Percentiles rank a stretch among this genome's conserved stretches.
Evolutionary conservation across 2,888 invertebrate genomes (phyloP).

Genomic region (Siphlonurus alternatus): DNA sequence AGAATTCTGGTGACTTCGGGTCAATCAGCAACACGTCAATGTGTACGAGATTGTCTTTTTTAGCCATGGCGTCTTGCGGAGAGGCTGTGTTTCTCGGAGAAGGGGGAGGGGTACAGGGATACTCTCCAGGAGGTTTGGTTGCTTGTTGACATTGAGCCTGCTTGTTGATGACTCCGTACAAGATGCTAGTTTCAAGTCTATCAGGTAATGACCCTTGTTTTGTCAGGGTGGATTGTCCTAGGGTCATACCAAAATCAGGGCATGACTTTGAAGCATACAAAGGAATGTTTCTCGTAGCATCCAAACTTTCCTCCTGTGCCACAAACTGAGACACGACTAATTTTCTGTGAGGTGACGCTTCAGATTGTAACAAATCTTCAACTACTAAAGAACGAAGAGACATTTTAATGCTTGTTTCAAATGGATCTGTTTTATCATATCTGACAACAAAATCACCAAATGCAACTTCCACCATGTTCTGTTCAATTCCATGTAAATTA

Average conservation of each 20-base stretch:
- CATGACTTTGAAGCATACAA: constrained; percentile 61
- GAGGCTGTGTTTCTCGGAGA: constrained; percentile 32
- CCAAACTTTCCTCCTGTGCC: constrained; percentile 22
- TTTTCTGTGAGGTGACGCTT: constrained; percentile 61
- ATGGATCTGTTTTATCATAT: constrained; percentile 47
- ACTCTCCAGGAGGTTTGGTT: constrained; percentile 13
- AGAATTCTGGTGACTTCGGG: constrained; percentile 45
- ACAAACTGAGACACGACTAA: constrained; percentile 51
- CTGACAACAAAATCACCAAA: constrained; percentile 67
- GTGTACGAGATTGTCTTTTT: constrained; percentile 52
- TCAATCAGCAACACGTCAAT: constrained; percentile 46
- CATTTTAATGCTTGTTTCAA: constrained; percentile 56
- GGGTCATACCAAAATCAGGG: constrained; percentile 43
- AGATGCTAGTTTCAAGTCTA: constrained; percentile 31
- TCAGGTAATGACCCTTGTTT: constrained; percentile 37
- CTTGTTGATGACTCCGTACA: background rate
- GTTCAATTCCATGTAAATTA: constrained; percentile 47
- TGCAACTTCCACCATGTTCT: constrained; percentile 67
- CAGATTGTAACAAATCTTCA: constrained; percentile 72
- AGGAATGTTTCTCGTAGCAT: constrained; percentile 19
- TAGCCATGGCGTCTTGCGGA: constrained; percentile 20
- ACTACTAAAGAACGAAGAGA: constrained; percentile 71
- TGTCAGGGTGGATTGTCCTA: constrained; percentile 9
- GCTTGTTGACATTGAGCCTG: background rate
- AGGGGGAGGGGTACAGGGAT: constrained; percentile 44